Base-by-base conservation (phyloP, 2,797 vertebrate genomes). In the Lemur catta region DNA sequence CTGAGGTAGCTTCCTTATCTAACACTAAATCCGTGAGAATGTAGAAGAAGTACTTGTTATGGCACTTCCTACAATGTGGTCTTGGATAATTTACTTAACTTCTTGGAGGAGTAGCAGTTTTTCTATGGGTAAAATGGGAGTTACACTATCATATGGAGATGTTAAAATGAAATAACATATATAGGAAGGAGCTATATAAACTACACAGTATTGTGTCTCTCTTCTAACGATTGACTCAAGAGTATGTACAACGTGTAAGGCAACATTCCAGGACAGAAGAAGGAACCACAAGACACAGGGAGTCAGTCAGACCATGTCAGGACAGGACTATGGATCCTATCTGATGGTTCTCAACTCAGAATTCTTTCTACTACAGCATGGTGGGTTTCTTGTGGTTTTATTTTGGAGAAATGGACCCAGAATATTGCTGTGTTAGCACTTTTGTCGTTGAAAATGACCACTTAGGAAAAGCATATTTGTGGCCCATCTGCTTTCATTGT, bases 401-500 rank as follows among this genome's bases (percentile, higher is more conserved):
- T 87, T 30, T 63, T 86, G 26, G 65, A 81, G n/a, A 95, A 96
- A 84, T 22, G 24, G 46, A 74, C 63, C 33, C 78, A 75, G 14
- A 94, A 84, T 78, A 91, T 52, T 85, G 79, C 92, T 94, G 55
- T 61, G 61, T 76, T 95, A 87, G 93, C 95, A 89, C 35, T 93
- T 96, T 91, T 95, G 59, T 43, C 43, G 38, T 75, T 87, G 76
- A 94, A 97, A 95, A 89, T 94, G 93, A 93, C 91, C 95, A 96
- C 57, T 85, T 94, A 89, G 72, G n/a, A 94, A 88, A 97, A 96
- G 13, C 17, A 2, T 97, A 92, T 91, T 92, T 97, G 96, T 97
- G 71, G 86, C 46, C 89, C 61, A 89, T 93, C 89, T 97, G 84
- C 89, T 93, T 90, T 88, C 75, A 55, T 79, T 95, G 94, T 90